Evolutionary conservation across 2,797 vertebrate genomes (phyloP).

Genomic region (Acestrorhynchus altus): DNA sequence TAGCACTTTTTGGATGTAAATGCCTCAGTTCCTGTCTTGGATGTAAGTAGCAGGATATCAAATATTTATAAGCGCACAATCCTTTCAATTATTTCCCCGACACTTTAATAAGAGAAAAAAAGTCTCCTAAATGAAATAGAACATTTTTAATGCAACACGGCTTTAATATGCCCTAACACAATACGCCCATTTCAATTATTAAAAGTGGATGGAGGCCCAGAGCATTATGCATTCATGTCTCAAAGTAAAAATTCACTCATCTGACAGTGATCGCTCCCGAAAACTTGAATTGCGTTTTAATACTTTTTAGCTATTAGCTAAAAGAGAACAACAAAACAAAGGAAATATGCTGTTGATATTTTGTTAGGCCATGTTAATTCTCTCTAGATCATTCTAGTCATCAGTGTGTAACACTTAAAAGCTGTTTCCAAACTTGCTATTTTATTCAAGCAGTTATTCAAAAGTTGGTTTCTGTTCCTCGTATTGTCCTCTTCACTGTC

Average conservation of each 20-base stretch:
- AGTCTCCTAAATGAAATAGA: conserved; percentile 65
- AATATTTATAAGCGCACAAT: conserved; percentile 74
- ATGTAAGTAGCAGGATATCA: conserved; percentile 67
- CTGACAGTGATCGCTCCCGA: conserved; percentile 17
- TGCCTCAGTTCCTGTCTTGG: conserved; percentile 67
- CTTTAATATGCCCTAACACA: conserved; percentile 64
- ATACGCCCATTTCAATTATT: conserved; percentile 73
- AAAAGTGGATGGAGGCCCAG: conserved; percentile 54
- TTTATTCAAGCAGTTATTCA: conserved; percentile 52
- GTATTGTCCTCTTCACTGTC: conserved; percentile 19
- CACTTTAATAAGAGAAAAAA: conserved; percentile 66
- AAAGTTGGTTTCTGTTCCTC: conserved; percentile 50
- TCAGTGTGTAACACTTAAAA: conserved; percentile 47
- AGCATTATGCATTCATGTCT: conserved; percentile 68
- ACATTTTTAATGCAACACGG: conserved; percentile 66
- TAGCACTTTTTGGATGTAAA: conserved; percentile 69
- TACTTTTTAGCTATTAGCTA: conserved; percentile 23
- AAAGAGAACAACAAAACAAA: background rate
- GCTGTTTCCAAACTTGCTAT: conserved; percentile 24
- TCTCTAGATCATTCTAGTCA: conserved; percentile 28
- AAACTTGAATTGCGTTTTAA: conserved; percentile 10
- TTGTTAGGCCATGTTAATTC: conserved; percentile 3
- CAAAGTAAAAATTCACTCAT: conserved; percentile 24
- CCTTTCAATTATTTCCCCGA: conserved; percentile 74
- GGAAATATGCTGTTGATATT: background rate